These are phyloP conservation scores for Bubo scandiacus DNA, from an alignment of 2,113 vertebrate genomes.

Conservation along the genomic window DNA sequence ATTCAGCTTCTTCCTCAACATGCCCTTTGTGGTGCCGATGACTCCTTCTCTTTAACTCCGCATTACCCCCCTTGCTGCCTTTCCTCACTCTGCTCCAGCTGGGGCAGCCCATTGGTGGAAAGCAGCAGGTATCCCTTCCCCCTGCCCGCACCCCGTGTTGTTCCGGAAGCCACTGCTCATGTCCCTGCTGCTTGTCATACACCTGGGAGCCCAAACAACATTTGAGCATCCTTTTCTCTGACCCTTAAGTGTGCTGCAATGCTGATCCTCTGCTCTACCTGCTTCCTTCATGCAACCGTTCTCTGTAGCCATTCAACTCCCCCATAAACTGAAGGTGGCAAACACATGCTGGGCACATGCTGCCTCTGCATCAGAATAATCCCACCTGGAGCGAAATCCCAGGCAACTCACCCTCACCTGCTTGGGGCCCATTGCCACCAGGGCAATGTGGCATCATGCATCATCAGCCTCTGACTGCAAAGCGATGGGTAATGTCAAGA, in stretches of 20 bases:
- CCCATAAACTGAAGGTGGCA: background rate
- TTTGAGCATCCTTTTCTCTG: background rate
- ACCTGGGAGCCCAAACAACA: background rate
- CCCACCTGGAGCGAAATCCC: background rate
- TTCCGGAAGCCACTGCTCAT: background rate
- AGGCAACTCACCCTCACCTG: background rate
- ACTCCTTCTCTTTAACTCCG: background rate
- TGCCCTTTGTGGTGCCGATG: rapidly evolving
- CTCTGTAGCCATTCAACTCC: background rate
- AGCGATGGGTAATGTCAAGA: background rate
- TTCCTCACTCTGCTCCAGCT: background rate
- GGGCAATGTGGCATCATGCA: background rate
- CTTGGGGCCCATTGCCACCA: background rate
- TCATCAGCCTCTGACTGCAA: background rate
- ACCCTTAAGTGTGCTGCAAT: background rate
- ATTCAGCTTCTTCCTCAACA: background rate
- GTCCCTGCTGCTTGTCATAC: background rate
- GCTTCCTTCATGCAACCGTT: background rate
- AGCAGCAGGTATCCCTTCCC: background rate
- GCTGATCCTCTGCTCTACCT: background rate
- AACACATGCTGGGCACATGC: background rate
- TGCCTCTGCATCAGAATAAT: background rate
- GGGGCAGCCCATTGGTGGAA: rapidly evolving
- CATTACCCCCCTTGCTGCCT: background rate
- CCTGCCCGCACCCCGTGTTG: rapidly evolving